Conservation (phyloP, 2,797 vertebrate genomes). For the Prunella strophiata region DNA sequence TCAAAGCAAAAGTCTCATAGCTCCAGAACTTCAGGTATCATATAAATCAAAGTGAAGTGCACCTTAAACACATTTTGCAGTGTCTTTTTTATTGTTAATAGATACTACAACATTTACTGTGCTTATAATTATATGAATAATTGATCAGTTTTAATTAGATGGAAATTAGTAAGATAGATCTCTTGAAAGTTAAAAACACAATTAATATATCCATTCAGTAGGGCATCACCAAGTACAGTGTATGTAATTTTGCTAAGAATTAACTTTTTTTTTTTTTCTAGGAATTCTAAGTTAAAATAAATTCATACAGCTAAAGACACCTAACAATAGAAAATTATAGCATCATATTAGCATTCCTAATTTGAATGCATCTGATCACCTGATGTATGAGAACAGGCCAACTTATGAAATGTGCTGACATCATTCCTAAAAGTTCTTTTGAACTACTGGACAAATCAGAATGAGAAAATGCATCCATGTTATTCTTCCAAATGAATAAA, state of each 20-base stretch:
- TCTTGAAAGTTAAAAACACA: background rate
- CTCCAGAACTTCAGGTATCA: constrained; percentile 8
- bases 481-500: background rate
- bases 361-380: background rate
- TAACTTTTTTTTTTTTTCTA: background rate
- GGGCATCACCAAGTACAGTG: background rate
- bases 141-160: background rate
- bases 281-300: background rate
- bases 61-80: constrained; percentile 8
- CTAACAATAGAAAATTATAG: background rate
- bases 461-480: background rate
- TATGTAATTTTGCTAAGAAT: background rate
- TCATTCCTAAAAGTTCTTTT: background rate
- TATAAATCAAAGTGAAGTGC: constrained; percentile 58
- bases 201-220: background rate
- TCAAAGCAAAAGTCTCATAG: constrained; percentile 46
- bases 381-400: background rate
- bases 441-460: background rate
- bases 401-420: background rate
- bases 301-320: background rate
- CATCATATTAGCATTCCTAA: background rate
- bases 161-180: background rate
- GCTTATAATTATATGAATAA: background rate
- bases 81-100: constrained; percentile 11
- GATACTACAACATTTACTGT: background rate